Conservation (phyloP, 2,888 invertebrate species). For the Oligia latruncula region DNA sequence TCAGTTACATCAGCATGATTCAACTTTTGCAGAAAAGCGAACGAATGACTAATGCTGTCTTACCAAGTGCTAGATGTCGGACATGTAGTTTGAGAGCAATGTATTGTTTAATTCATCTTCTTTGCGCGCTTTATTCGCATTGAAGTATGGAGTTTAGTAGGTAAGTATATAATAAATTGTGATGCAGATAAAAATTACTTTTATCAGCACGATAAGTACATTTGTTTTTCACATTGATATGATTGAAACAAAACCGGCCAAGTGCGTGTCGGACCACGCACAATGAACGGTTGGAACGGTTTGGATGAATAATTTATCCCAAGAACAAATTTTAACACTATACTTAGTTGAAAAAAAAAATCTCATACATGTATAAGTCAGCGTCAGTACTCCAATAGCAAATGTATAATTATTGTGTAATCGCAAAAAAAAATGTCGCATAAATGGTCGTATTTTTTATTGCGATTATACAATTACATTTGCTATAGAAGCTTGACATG, state of each 20-base stretch:
- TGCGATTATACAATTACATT: not conserved
- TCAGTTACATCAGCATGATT: constrained; percentile 37
- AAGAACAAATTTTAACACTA: too few relatives aligned
- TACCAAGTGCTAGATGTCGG: not conserved
- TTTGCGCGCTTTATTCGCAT: not conserved
- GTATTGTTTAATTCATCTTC: constrained; percentile 6
- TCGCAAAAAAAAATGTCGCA: too few relatives aligned
- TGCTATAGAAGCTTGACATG: not conserved
- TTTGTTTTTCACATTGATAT: constrained; percentile 2
- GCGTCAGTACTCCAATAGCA: too few relatives aligned
- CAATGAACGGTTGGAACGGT: not conserved
- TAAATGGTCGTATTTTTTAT: not conserved
- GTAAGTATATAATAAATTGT: not conserved
- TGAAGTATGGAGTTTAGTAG: not conserved
- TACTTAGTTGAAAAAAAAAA: too few relatives aligned
- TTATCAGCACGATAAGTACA: not conserved
- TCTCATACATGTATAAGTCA: too few relatives aligned
- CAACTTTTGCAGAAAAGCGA: constrained; percentile 38
- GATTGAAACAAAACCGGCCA: not conserved
- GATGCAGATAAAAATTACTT: not conserved
- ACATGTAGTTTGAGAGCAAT: constrained; percentile 10
- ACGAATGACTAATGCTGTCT: constrained; percentile 38
- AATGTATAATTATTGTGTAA: too few relatives aligned
- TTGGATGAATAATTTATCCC: too few relatives aligned
- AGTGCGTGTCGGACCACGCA: not conserved